Conservation (phyloP, 1,140 invertebrate species). For the Eumaeus atala region DNA sequence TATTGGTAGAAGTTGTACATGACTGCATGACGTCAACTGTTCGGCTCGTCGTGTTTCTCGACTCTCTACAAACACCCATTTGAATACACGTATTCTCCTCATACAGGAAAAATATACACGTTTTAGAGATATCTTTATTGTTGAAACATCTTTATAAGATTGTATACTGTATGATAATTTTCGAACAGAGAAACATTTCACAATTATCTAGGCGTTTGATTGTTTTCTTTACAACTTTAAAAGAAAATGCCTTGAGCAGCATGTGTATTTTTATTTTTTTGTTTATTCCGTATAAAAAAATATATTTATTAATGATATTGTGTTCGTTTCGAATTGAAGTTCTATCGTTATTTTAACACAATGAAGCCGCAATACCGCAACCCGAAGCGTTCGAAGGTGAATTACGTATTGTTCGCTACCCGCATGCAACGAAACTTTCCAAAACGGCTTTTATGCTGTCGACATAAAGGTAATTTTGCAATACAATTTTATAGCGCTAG, state of each 20-base stretch:
- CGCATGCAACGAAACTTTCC: slow-evolving; percentile 56
- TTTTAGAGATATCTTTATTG: slow-evolving; percentile 11
- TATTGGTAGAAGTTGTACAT: slow-evolving; percentile 53
- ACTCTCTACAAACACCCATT: slow-evolving; percentile 56
- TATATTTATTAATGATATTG: slow-evolving; percentile 48
- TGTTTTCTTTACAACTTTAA: slow-evolving; percentile 14
- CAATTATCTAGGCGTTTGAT: background rate
- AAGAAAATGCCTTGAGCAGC: too few relatives aligned
- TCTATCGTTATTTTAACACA: slow-evolving; percentile 68
- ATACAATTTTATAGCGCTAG: slow-evolving; percentile 19
- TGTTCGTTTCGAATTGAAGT: slow-evolving; percentile 53
- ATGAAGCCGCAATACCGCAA: slow-evolving; percentile 71
- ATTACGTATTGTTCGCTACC: slow-evolving; percentile 71
- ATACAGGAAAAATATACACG: slow-evolving; percentile 56
- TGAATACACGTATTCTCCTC: slow-evolving; percentile 49
- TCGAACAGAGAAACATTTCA: background rate
- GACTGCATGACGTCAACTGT: slow-evolving; percentile 65
- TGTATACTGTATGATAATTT: slow-evolving; percentile 3
- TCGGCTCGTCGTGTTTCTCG: slow-evolving; percentile 65
- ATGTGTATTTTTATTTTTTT: too few relatives aligned
- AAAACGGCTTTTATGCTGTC: slow-evolving; percentile 58
- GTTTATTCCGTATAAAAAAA: slow-evolving; percentile 24
- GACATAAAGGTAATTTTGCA: slow-evolving; percentile 60
- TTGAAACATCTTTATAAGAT: slow-evolving; percentile 25
- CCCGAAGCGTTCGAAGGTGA: slow-evolving; percentile 69